Conservation (phyloP, 1,140 invertebrate species). For the Caligus rogercresseyi region DNA sequence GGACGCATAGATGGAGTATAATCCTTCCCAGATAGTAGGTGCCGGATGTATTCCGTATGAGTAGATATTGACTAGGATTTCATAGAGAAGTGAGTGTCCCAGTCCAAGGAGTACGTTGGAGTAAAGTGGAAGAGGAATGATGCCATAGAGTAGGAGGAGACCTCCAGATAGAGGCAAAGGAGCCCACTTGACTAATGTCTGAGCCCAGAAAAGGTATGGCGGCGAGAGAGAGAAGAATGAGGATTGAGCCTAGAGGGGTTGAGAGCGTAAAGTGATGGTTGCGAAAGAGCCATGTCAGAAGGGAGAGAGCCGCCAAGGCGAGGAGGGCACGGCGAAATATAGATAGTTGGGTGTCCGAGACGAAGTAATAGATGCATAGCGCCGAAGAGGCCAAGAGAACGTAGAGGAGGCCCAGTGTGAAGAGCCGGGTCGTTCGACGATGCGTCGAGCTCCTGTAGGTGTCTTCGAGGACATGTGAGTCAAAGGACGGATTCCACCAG, state of each 20-base stretch:
- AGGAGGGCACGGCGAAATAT: not conserved
- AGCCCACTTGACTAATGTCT: not conserved
- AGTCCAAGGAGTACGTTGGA: not conserved
- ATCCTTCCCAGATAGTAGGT: not conserved
- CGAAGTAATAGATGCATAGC: not conserved
- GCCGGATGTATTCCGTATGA: not conserved
- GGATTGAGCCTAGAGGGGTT: not conserved
- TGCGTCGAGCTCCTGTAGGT: not conserved
- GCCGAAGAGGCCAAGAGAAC: not conserved
- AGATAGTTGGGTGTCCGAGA: not conserved
- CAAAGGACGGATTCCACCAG: not conserved
- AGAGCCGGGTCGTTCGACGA: not conserved
- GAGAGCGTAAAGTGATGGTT: not conserved
- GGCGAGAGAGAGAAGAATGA: not conserved
- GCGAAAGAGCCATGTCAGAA: not conserved
- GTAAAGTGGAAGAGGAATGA: not conserved
- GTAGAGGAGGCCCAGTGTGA: not conserved
- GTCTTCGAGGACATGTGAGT: not conserved
- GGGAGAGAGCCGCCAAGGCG: not conserved
- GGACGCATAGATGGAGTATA: not conserved
- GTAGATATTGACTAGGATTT: not conserved
- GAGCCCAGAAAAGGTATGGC: not conserved
- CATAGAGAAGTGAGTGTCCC: not conserved
- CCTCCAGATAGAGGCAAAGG: not conserved
- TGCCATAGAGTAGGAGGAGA: not conserved